These are phyloP conservation scores for Malthinus flaveolus DNA, from an alignment of 2,888 invertebrate species.

Conservation along the genomic window DNA sequence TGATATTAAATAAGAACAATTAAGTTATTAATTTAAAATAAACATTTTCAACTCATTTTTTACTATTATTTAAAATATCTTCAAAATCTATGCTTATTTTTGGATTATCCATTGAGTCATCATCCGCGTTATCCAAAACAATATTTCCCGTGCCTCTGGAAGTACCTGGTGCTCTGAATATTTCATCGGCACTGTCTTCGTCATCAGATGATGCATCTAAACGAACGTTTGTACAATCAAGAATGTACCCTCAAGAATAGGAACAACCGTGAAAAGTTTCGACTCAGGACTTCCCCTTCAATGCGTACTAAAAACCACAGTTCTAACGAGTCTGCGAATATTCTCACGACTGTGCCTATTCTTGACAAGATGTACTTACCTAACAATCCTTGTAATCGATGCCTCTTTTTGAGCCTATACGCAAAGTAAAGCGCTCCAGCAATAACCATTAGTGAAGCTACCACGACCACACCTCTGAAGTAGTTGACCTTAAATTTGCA, in stretches of 20 bases:
- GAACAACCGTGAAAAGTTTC: too few species aligned
- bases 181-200: conserved; percentile 37
- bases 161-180: conserved; percentile 34
- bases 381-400: conserved; percentile 25
- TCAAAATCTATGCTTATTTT: conserved; percentile 31
- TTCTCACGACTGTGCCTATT: too few species aligned
- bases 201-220: conserved; percentile 40
- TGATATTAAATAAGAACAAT: too few species aligned
- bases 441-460: conserved; percentile 23
- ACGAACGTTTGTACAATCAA: neutral
- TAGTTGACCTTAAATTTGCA: conserved; percentile 20
- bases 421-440: conserved; percentile 16
- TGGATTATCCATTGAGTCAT: conserved; percentile 14
- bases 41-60: neutral
- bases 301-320: too few species aligned
- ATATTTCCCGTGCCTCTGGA: conserved; percentile 27
- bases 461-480: conserved; percentile 25
- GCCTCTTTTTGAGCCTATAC: conserved; percentile 29
- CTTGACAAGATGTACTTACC: conserved; percentile 10
- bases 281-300: too few species aligned
- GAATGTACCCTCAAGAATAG: too few species aligned
- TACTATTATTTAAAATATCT: conserved; percentile 20
- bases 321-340: too few species aligned
- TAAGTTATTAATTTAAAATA: neutral
- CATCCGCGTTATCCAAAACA: conserved; percentile 19